Evolutionary conservation across 2,113 vertebrate genomes (phyloP).

Genomic region (Oplegnathus fasciatus): DNA sequence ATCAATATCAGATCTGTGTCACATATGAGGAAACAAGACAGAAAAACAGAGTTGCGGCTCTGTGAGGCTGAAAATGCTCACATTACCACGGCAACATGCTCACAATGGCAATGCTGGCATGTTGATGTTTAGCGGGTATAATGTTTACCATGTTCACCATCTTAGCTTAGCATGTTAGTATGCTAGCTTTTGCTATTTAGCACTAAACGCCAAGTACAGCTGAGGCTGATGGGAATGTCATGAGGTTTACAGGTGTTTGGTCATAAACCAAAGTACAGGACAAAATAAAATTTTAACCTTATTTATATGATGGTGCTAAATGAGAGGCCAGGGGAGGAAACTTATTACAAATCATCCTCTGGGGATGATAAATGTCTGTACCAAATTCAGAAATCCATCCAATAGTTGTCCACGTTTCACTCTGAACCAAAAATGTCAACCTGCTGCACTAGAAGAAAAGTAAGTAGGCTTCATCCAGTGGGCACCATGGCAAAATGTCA

Average conservation of each 20-base stretch:
- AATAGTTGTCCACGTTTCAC: not conserved
- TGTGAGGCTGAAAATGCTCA: not conserved
- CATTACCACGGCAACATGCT: not conserved
- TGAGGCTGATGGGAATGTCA: not conserved
- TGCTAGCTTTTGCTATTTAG: not conserved
- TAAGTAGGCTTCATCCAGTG: not conserved
- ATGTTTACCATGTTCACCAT: not conserved
- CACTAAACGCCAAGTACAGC: not conserved
- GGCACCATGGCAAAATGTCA: not conserved
- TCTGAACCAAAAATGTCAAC: not conserved
- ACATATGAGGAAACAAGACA: not conserved
- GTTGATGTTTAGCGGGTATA: not conserved
- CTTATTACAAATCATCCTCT: not conserved
- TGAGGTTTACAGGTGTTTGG: not conserved
- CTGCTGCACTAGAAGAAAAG: not conserved
- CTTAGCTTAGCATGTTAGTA: not conserved
- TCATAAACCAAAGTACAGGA: not conserved
- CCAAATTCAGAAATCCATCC: not conserved
- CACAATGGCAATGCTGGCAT: not conserved
- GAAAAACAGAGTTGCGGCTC: not conserved
- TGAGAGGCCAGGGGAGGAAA: not conserved
- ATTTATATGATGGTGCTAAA: too few relatives aligned
- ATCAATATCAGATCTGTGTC: not conserved
- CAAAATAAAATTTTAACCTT: too few relatives aligned
- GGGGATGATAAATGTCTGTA: not conserved